These are phyloP conservation scores for Drosophila demipolita DNA, from an alignment of 2,888 invertebrate species.

Conservation along the genomic window DNA sequence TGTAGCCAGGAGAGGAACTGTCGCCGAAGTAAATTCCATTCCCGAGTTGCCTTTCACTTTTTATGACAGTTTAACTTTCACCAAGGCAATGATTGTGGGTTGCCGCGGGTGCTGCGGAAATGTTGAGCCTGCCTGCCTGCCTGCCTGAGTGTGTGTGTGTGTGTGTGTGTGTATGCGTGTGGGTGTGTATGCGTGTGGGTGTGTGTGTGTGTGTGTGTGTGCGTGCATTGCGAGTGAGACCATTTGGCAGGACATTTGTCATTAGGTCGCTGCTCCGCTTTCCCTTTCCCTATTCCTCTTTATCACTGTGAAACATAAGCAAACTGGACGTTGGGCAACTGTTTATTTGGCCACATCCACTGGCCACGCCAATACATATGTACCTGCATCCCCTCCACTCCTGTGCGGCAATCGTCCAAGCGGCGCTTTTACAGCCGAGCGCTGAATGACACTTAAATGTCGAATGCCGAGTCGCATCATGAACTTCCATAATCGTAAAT, in stretches of 20 bases:
- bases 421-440: slow-evolving; percentile 71
- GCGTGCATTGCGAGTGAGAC: slow-evolving; percentile 70
- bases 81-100: slow-evolving; percentile 46
- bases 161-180: background rate
- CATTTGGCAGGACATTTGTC: slow-evolving; percentile 74
- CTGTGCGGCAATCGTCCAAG: slow-evolving; percentile 26
- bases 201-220: slow-evolving; percentile 26
- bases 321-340: slow-evolving; percentile 6
- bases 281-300: background rate
- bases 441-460: slow-evolving; percentile 77
- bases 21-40: slow-evolving; percentile 32
- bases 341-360: background rate
- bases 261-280: slow-evolving; percentile 41
- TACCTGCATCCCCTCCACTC: background rate
- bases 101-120: slow-evolving; percentile 13
- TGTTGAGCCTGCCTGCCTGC: background rate
- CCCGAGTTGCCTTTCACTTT: slow-evolving; percentile 80
- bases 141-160: slow-evolving; percentile 30
- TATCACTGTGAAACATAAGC: background rate
- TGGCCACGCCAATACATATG: background rate
- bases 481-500: slow-evolving; percentile 79
- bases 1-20: slow-evolving; percentile 12
- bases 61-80: slow-evolving; percentile 80
- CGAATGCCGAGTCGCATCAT: slow-evolving; percentile 55
- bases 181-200: background rate